Evolutionary conservation across 2,888 invertebrate genomes (phyloP), one percentile per base, ranked within the genome.

Genomic region (Baronia brevicornis): DNA sequence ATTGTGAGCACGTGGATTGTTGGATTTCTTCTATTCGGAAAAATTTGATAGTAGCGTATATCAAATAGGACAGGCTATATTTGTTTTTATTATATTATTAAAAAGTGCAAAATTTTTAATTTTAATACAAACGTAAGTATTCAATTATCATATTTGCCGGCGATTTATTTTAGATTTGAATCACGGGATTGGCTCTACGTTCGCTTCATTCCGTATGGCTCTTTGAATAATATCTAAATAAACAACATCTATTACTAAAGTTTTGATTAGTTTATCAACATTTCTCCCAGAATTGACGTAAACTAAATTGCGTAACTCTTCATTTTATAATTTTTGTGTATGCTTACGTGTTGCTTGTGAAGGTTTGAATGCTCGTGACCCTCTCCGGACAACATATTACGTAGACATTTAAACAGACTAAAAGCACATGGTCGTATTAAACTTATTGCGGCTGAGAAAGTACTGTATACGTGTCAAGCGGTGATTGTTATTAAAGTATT

Each of bases 1-100:
- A 88, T 86, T 87, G 87, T 84, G 86, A 88, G 89, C 89, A 89
- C 89, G 89, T 89, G 89, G 88, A 89, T 74, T 67, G 61, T 78
- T 73, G 56, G 71, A 69, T 64, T 57, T 48, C 46, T 47, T 48
- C 45, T 60, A 60, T 61, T 70, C 63, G 49, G 65, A 67, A 64
- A 77, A 82, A 79, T 78, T 82, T 62, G 56, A 66, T 62, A 77
- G 80, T 82, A 70, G 52, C 58, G 28, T 36, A 39, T 27, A 61
- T 51, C 65, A 57, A 54, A 56, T 65, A 57, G 41, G 52, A 50
- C 49, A 54, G 43, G 43, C 59, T 62, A 65, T 70, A 53, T 45
- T 50, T 48, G 49, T 57, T 62, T 60, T 54, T 37, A 49, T 54
- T 59, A 59, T 44, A 44, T 55, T 43, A 46, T 44, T 41, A 36